These are phyloP conservation scores for Iguana delicatissima DNA, from an alignment of 2,797 vertebrate species.

Conservation along the genomic window DNA sequence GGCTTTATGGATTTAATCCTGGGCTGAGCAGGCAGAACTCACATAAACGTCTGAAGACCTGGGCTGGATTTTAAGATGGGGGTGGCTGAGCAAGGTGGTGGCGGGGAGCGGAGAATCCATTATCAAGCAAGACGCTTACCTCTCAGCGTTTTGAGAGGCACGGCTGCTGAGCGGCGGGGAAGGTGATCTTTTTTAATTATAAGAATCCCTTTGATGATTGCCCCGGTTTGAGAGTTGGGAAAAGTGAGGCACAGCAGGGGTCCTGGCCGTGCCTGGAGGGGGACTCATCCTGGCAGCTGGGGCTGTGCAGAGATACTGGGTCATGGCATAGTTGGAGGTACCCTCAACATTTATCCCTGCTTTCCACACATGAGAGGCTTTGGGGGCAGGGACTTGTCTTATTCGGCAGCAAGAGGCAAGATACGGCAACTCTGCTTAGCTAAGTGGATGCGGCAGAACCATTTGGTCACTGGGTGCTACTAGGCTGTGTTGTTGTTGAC, in stretches of 20 bases:
- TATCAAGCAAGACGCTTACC: background rate
- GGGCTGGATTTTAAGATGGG: background rate
- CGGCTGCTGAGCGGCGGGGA: background rate
- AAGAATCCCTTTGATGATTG: fast-evolving
- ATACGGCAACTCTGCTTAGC: too few species aligned
- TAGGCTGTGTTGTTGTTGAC: too few species aligned
- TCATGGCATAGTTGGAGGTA: background rate
- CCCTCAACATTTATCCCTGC: too few species aligned
- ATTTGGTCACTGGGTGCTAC: too few species aligned
- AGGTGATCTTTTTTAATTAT: background rate
- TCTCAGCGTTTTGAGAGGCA: background rate
- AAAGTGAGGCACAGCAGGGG: background rate
- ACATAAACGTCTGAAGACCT: background rate
- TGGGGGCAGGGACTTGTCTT: too few species aligned
- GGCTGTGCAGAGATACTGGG: too few species aligned
- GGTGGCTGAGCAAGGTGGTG: background rate
- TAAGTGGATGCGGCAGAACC: too few species aligned
- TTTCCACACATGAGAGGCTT: too few species aligned
- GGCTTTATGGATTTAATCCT: background rate
- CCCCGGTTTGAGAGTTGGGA: background rate
- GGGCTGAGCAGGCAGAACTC: background rate
- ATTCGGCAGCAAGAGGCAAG: too few species aligned
- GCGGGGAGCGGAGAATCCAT: background rate
- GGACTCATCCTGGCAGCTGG: background rate
- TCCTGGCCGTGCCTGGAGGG: too few species aligned